These are phyloP conservation scores for Paracyclopina nana DNA, from an alignment of 1,140 invertebrate genomes.

Conservation along the genomic window DNA sequence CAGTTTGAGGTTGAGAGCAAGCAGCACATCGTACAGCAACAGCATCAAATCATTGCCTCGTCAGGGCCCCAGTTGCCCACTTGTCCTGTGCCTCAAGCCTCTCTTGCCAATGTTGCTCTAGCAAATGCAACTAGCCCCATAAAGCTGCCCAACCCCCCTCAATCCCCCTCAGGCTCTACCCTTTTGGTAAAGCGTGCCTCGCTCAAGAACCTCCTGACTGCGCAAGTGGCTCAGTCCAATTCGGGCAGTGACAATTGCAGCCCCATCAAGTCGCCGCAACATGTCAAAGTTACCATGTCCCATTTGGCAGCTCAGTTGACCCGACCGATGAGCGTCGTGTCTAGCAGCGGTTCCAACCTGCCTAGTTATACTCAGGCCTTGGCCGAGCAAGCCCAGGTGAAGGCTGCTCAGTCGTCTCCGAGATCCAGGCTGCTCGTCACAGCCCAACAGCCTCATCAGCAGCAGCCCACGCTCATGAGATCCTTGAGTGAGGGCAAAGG, in stretches of 20 bases:
- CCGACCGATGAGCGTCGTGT: not conserved
- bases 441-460: not conserved
- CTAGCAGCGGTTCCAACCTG: not conserved
- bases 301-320: constrained; percentile 11
- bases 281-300: not conserved
- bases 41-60: not conserved
- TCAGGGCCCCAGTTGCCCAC: not conserved
- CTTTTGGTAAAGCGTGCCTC: constrained; percentile 1
- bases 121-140: not conserved
- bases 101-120: not conserved
- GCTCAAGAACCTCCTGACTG: constrained; percentile 8
- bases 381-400: not conserved
- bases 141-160: no score
- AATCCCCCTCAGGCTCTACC: no score
- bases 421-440: not conserved
- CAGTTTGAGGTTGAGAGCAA: constrained; percentile 3
- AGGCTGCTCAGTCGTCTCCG: not conserved
- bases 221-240: not conserved
- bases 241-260: no score
- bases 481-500: not conserved
- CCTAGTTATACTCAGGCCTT: constrained; percentile 14
- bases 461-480: not conserved
- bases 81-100: constrained; percentile 5
- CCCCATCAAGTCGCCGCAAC: no score
- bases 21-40: no score